phyloP scores from a whole-genome alignment of 1,140 invertebrate genomes.

The Hycleus cichorii region DNA sequence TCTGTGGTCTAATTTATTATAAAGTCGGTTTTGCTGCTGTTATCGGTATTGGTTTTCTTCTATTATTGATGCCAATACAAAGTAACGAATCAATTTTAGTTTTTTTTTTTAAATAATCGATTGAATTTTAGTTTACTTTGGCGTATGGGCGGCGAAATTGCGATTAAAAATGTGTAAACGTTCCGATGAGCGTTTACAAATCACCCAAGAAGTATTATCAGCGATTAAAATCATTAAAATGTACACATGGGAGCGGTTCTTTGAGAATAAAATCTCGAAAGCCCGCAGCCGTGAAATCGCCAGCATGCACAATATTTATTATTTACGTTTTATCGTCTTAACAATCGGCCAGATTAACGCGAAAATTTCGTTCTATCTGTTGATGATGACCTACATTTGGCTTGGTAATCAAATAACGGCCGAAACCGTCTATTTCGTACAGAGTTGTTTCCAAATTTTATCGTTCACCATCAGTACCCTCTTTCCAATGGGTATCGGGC shows the following conservation, averaged over 20 bases:
- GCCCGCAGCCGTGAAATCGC: constrained; percentile 29
- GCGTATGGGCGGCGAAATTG: neutral
- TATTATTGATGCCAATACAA: constrained; percentile 79
- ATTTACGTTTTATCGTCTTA: constrained; percentile 23
- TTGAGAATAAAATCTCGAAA: constrained; percentile 20
- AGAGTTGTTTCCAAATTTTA: constrained; percentile 65
- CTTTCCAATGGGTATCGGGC: constrained; percentile 59
- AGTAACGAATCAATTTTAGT: constrained; percentile 40
- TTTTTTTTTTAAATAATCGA: neutral
- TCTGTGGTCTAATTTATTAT: constrained; percentile 68
- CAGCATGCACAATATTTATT: constrained; percentile 23
- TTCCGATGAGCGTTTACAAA: constrained; percentile 29
- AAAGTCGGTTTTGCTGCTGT: constrained; percentile 67
- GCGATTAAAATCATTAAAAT: constrained; percentile 34
- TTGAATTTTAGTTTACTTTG: neutral
- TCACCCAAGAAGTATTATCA: constrained; percentile 29
- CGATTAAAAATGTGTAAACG: constrained; percentile 23
- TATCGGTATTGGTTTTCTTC: constrained; percentile 67
- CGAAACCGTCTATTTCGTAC: constrained; percentile 68
- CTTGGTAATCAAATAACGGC: constrained; percentile 61
- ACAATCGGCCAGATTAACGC: constrained; percentile 53
- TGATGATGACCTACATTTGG: constrained; percentile 66
- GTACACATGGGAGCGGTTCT: constrained; percentile 30
- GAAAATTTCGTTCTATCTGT: constrained; percentile 42
- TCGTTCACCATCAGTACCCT: constrained; percentile 65